Evolutionary conservation across 2,797 vertebrate genomes (phyloP).

Genomic region (Alcedo atthis): DNA sequence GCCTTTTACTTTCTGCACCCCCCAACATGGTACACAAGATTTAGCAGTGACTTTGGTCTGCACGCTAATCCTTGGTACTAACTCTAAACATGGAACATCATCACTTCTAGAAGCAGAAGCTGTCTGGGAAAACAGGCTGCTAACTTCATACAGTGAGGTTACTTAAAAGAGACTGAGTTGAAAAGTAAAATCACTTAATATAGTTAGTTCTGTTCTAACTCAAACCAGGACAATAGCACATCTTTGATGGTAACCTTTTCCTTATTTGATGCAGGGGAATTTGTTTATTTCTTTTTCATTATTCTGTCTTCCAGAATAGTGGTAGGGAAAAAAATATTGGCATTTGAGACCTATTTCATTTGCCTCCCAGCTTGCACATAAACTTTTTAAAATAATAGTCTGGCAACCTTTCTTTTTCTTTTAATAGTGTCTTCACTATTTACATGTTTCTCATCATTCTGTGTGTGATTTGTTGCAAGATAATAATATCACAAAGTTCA

Average conservation of each 20-base stretch:
- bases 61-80: too few species aligned
- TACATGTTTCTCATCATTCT: not conserved
- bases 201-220: too few species aligned
- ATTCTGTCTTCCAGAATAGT: not conserved
- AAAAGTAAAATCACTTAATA: too few species aligned
- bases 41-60: too few species aligned
- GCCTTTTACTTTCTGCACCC: too few species aligned
- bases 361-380: not conserved
- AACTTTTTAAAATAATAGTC: constrained; percentile 4
- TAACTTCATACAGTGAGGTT: too few species aligned
- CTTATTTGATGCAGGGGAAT: not conserved
- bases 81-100: too few species aligned
- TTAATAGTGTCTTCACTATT: not conserved
- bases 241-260: not conserved
- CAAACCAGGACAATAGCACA: not conserved
- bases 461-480: not conserved
- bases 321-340: not conserved
- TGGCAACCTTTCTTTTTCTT: not conserved
- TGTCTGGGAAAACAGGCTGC: too few species aligned
- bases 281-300: not conserved
- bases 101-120: too few species aligned
- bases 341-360: constrained; percentile 36
- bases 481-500: not conserved
- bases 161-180: too few species aligned
- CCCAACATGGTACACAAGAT: too few species aligned